Percentiles rank a stretch among this genome's conserved stretches.
phyloP scores from a whole-genome alignment of 2,888 invertebrate genomes.

The Eupsilia transversa region DNA sequence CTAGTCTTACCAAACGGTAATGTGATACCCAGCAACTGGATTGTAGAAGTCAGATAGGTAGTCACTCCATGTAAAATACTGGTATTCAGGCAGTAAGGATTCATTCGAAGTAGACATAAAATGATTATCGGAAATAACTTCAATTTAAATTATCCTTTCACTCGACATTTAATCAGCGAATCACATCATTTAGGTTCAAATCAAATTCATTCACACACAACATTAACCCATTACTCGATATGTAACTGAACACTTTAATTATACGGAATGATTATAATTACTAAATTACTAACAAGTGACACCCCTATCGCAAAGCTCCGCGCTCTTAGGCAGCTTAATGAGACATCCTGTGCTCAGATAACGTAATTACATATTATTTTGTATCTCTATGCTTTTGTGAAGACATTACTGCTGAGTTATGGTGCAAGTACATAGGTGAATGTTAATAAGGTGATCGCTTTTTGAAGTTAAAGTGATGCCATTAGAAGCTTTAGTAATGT shows the following conservation, averaged over 20 bases:
- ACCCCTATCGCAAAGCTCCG: constrained; percentile 26
- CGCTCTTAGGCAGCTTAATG: constrained; percentile 47
- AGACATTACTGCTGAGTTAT: constrained; percentile 39
- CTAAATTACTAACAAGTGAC: constrained; percentile 28
- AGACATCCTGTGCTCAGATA: constrained; percentile 44
- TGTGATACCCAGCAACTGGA: no score
- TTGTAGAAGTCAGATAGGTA: no score
- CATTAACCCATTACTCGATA: not conserved
- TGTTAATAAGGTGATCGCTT: constrained; percentile 1
- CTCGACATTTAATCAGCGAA: not conserved
- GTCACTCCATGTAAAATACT: no score
- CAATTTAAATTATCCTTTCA: not conserved
- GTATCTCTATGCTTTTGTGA: constrained; percentile 27
- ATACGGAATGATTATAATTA: constrained; percentile 9
- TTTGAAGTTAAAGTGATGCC: not conserved
- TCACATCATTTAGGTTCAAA: not conserved
- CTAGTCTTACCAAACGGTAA: no score
- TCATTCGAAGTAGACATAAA: not conserved
- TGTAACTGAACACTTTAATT: constrained; percentile 15
- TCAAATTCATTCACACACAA: not conserved
- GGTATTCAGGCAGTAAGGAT: not conserved
- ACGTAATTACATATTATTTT: constrained; percentile 62
- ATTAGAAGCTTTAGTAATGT: not conserved
- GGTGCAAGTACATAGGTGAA: constrained; percentile 7
- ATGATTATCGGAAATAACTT: not conserved